Conservation (phyloP, 2,888 invertebrate genomes). For the Cerastis rubricosa region DNA sequence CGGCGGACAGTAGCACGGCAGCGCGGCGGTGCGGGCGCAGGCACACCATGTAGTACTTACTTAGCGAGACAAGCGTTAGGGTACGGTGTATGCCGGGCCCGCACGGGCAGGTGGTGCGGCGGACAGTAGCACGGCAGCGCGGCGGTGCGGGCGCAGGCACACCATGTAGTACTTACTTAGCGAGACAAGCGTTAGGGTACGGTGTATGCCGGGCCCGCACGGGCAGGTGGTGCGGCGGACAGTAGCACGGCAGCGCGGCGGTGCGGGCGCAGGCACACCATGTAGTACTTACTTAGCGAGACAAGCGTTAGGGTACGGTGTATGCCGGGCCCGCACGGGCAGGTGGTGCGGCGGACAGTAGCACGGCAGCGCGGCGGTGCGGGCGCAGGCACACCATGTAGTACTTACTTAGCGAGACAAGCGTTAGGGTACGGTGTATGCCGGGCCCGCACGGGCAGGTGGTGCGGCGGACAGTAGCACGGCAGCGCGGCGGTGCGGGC, state of each 20-base stretch:
- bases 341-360: slow-evolving; percentile 51
- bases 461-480: slow-evolving; percentile 26
- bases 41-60: slow-evolving; percentile 78
- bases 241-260: slow-evolving; percentile 49
- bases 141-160: slow-evolving; percentile 73
- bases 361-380: slow-evolving; percentile 40
- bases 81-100: slow-evolving; percentile 37
- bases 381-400: slow-evolving; percentile 72
- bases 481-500: slow-evolving; percentile 7
- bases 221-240: slow-evolving; percentile 48
- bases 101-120: slow-evolving; percentile 53
- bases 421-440: slow-evolving; percentile 18
- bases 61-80: slow-evolving; percentile 49
- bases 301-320: slow-evolving; percentile 46
- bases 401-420: slow-evolving; percentile 50
- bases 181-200: slow-evolving; percentile 44
- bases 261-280: slow-evolving; percentile 73
- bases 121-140: slow-evolving; percentile 49
- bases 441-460: neutral
- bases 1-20: slow-evolving; percentile 50
- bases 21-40: slow-evolving; percentile 70
- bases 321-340: slow-evolving; percentile 45
- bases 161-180: slow-evolving; percentile 76
- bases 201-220: slow-evolving; percentile 45
- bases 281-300: slow-evolving; percentile 76